phyloP scores from a whole-genome alignment of 2,888 invertebrate genomes.

The Diarsia mendica region DNA sequence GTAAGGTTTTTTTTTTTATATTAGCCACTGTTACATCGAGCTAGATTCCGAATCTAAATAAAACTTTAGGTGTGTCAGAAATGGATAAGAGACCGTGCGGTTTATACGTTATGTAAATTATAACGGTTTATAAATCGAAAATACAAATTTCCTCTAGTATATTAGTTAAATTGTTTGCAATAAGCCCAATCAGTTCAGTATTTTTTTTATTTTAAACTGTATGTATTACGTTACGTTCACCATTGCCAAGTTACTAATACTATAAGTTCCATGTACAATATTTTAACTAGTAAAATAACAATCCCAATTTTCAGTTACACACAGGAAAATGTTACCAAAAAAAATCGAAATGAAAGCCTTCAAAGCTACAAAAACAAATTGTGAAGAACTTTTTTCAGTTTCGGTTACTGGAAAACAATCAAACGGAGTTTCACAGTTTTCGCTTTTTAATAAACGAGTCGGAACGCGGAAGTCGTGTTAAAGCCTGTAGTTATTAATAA shows the following conservation, averaged over 20 bases:
- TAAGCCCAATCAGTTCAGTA: too few species aligned
- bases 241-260: background rate
- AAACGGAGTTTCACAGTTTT: slow-evolving; percentile 51
- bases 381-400: slow-evolving; percentile 34
- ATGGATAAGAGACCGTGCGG: background rate
- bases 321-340: slow-evolving; percentile 10
- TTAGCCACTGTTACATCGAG: background rate
- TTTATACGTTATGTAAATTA: too few species aligned
- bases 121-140: too few species aligned
- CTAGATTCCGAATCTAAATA: background rate
- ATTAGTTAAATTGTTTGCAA: too few species aligned
- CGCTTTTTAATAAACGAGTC: slow-evolving; percentile 49
- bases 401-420: slow-evolving; percentile 48
- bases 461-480: slow-evolving; percentile 32
- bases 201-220: too few species aligned
- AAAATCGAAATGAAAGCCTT: slow-evolving; percentile 21
- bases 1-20: background rate
- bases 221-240: too few species aligned
- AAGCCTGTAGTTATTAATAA: slow-evolving; percentile 45
- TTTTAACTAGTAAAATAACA: slow-evolving; percentile 8
- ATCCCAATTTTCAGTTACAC: slow-evolving; percentile 9
- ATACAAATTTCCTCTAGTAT: too few species aligned
- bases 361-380: slow-evolving; percentile 37
- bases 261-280: background rate
- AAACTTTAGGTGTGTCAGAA: background rate